Base-by-base conservation (phyloP, 2,797 vertebrate species). In the Yasuhikotakia modesta region DNA sequence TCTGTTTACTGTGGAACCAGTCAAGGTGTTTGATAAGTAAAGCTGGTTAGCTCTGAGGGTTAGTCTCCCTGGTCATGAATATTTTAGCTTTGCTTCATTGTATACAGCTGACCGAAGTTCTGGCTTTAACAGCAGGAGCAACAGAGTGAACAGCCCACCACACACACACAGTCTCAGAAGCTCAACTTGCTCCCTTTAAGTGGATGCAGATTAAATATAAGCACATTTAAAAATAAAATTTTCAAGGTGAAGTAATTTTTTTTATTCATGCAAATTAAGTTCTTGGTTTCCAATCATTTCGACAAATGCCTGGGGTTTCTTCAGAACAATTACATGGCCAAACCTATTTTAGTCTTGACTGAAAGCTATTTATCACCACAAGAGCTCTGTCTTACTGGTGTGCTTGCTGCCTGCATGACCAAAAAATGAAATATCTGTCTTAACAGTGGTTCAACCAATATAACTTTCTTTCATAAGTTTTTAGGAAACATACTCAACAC, bases 291-390 rank as follows among this genome's bases (percentile, higher is more conserved):
- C 84, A 88, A 91, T 90, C 73, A 84, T 84, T 90, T 83, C 80
- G 79, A 85, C 84, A 32, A 64, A 84, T 82, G 76, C 79, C 83
- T 84, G 58, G 86, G 86, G 88, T 85, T 82, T 86, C 81, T 80
- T 79, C 85, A 80, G 81, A 72, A 84, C 85, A 89, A 90, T 90
- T 88, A 90, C 83, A 79, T 77, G 81, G n/a, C 82, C 85, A 82
- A 84, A 87, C 84, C 70, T 82, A 55, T 70, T 71, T 86, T 86
- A 80, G 55, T 73, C 69, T 70, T 87, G 89, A 91, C 87, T 90
- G 90, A 91, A 91, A 90, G 83, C 86, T 85, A 90, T 91, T 92
- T 81, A 91, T 92, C 90, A 92, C 73, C n/a, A 58, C 53, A 85
- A 84, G 80, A 87, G 84, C 58, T 77, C 84, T 81, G 76, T 24